Percentiles rank a stretch among this genome's conserved stretches.
These are phyloP conservation scores for Tetramorium simillimum DNA, from an alignment of 1,140 invertebrate genomes.

Conservation along the genomic window DNA sequence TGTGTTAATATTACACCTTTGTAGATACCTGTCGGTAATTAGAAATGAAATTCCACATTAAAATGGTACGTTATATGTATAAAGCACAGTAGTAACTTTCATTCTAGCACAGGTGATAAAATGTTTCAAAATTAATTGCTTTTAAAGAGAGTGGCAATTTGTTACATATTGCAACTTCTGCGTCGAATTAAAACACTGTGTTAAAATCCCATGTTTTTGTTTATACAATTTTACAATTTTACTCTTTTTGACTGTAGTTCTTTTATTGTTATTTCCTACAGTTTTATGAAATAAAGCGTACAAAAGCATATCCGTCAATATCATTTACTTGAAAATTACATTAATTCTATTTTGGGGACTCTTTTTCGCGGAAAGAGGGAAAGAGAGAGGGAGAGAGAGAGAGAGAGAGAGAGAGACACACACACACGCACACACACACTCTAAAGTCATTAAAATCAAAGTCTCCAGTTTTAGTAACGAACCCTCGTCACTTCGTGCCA, in stretches of 20 bases:
- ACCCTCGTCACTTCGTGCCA: conserved; percentile 48
- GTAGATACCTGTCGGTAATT: conserved; percentile 1
- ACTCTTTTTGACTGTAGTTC: neutral
- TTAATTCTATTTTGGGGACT: conserved; percentile 39
- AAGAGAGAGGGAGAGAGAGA: neutral
- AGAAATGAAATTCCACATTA: conserved; percentile 32
- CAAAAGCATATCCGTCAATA: neutral
- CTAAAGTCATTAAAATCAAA: conserved; percentile 41
- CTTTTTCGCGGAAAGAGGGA: neutral
- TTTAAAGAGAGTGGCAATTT: neutral
- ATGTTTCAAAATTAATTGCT: conserved; percentile 44
- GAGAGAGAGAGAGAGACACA: too few relatives aligned
- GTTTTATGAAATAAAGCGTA: neutral
- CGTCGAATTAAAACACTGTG: neutral
- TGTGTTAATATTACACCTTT: conserved; percentile 3
- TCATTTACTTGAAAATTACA: conserved; percentile 11
- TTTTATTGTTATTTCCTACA: neutral
- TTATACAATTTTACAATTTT: neutral
- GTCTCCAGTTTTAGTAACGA: conserved; percentile 56
- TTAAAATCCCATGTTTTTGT: neutral
- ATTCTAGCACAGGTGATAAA: conserved; percentile 24
- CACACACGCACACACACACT: too few relatives aligned
- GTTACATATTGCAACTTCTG: neutral
- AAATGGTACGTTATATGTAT: neutral
- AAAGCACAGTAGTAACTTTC: conserved; percentile 1